These are phyloP conservation scores for Fistularia tabacaria DNA, from an alignment of 2,797 vertebrate species.

Conservation along the genomic window DNA sequence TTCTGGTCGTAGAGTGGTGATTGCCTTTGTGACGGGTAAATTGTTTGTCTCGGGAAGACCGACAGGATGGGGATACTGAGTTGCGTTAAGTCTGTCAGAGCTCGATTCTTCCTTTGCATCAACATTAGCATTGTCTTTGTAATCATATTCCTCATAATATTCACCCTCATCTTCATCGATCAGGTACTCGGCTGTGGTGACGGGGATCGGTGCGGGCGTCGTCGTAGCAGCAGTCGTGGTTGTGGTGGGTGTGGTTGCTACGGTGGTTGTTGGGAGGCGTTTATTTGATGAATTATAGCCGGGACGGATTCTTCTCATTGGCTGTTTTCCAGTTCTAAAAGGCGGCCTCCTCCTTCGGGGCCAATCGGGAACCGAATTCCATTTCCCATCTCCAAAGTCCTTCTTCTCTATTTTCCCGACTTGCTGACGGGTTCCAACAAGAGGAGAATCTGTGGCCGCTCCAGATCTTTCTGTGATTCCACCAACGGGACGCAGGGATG, in stretches of 20 bases:
- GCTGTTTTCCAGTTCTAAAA: conserved; percentile 64
- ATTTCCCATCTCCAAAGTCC: conserved; percentile 30
- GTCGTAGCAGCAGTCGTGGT: conserved; percentile 3
- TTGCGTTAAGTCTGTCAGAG: conserved; percentile 14
- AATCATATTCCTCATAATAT: conserved; percentile 45
- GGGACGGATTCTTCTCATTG: conserved; percentile 52
- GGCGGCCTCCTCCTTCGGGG: conserved; percentile 61
- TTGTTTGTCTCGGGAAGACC: neutral
- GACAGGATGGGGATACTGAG: conserved; percentile 8
- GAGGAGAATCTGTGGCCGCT: conserved; percentile 25
- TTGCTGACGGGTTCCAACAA: conserved; percentile 13
- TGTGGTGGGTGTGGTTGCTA: conserved; percentile 24
- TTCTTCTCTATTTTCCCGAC: conserved; percentile 34
- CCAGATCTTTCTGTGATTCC: conserved; percentile 21
- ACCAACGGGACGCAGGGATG: conserved; percentile 18
- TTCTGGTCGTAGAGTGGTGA: neutral
- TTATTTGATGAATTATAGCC: conserved; percentile 41
- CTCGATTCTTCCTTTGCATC: conserved; percentile 33
- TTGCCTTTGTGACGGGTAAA: conserved; percentile 21
- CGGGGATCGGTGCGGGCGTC: conserved; percentile 31
- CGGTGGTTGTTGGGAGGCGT: conserved; percentile 36
- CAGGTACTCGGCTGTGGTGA: conserved; percentile 35
- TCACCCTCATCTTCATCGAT: conserved; percentile 36
- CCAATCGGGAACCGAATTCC: conserved; percentile 35
- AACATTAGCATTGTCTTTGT: conserved; percentile 30